Evolutionary conservation across 1,140 invertebrate species (phyloP).

Genomic region (Atta texana): DNA sequence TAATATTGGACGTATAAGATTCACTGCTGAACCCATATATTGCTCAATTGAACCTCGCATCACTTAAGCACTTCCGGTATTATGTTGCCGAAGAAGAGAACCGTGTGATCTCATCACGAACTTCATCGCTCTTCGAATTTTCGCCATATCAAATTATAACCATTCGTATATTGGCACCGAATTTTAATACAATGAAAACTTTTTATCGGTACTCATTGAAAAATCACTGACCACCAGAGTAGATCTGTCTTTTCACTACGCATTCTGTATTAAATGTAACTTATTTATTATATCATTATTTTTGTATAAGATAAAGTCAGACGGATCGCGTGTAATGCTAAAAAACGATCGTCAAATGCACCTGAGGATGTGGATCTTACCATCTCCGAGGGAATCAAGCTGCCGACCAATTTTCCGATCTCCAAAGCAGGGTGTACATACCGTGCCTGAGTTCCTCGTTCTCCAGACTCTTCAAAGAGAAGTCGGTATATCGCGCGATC

Average conservation of each 20-base stretch:
- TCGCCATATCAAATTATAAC: background rate
- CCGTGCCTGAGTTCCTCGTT: slow-evolving; percentile 87
- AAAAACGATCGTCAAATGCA: background rate
- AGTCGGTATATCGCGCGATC: slow-evolving; percentile 90
- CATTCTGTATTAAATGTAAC: background rate
- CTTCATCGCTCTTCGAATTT: slow-evolving; percentile 8
- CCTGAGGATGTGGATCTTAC: slow-evolving; percentile 16
- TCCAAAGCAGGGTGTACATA: slow-evolving; percentile 91
- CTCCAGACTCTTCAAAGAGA: slow-evolving; percentile 83
- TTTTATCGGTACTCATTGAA: slow-evolving; percentile 2
- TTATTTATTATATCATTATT: background rate
- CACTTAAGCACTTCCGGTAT: slow-evolving; percentile 67
- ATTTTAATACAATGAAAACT: slow-evolving; percentile 3
- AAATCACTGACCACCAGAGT: background rate
- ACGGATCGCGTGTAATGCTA: background rate
- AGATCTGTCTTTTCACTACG: background rate
- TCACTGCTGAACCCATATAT: slow-evolving; percentile 49
- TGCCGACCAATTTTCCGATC: slow-evolving; percentile 90
- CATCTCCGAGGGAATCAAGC: slow-evolving; percentile 81
- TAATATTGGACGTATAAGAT: slow-evolving; percentile 75
- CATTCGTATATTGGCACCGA: slow-evolving; percentile 21
- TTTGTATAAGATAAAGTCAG: slow-evolving; percentile 3
- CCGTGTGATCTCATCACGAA: background rate
- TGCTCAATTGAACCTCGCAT: slow-evolving; percentile 60
- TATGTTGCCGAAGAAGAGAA: slow-evolving; percentile 16